Evolutionary conservation across 2,113 vertebrate genomes (phyloP).

Genomic region (Romanogobio albipinnatus): DNA sequence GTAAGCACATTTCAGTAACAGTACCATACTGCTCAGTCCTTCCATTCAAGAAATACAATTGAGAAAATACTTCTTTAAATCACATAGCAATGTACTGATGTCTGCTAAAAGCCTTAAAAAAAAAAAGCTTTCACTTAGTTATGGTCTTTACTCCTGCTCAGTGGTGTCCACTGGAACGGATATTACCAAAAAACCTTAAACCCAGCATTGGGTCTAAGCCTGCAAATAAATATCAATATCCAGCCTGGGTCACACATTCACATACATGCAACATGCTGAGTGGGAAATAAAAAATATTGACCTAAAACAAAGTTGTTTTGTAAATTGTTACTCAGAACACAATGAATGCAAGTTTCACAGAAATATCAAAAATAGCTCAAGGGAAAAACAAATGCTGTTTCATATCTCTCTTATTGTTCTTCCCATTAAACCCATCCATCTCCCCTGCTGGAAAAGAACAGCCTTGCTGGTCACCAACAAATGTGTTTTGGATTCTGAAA

Average conservation of each 20-base stretch:
- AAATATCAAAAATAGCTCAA: conserved; percentile 3
- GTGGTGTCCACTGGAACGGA: neutral
- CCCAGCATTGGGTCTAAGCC: neutral
- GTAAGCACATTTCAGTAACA: conserved; percentile 39
- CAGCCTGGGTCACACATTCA: neutral
- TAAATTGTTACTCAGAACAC: conserved; percentile 1
- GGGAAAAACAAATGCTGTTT: conserved; percentile 1
- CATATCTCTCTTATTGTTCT: neutral
- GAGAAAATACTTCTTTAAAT: conserved; percentile 36
- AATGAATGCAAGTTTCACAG: neutral
- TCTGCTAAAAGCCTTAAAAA: conserved; percentile 11
- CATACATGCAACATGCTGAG: neutral
- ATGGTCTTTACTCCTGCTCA: neutral
- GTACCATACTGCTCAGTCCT: conserved; percentile 32
- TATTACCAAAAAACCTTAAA: neutral
- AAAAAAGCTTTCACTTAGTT: conserved; percentile 7
- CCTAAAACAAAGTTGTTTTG: conserved; percentile 12
- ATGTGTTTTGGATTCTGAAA: neutral
- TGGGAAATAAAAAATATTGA: neutral
- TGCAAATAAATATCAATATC: conserved; percentile 1
- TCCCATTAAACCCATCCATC: neutral
- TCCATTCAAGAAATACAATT: conserved; percentile 25
- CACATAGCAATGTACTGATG: conserved; percentile 25
- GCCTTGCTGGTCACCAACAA: neutral
- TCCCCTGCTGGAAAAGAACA: neutral